Base-by-base conservation (phyloP, 2,797 vertebrate genomes). In the Lophotriccus pileatus region DNA sequence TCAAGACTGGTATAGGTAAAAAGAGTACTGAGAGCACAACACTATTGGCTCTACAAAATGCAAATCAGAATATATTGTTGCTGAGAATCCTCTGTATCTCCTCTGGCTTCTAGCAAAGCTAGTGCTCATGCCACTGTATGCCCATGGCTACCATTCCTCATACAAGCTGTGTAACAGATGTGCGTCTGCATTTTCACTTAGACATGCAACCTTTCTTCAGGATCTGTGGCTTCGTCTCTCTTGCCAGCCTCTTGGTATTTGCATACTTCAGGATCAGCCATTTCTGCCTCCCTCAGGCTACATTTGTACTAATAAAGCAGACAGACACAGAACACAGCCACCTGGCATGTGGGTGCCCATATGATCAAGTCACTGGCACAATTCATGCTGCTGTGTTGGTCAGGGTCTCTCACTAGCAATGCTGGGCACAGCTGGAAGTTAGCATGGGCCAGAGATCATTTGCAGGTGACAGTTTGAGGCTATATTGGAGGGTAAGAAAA, bases 291-390 rank as follows among this genome's bases (percentile, higher is more conserved):
- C 32, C 24, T 34, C 17, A 63, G 66, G 46, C 53, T 56, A 39
- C 1, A 1, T 37, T 56, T 46, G 34, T 53, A 14, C 53, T 10
- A 28, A 43, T 30, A 49, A 34, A 69, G 27, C 27, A 72, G 75
- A 36, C 55, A 74, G 72, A 76, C 5, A 10, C 27, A 22, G 3
- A 34, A 18, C 4, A 5, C 1, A 0, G 44, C 18, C 36, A 36
- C 10, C 50, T 55, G 36, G 46, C 7, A 0, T 2, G 0, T 14
- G 34, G 20, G 15, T 64, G 43, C 25, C 66, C 46, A 18, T 34
- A 19, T 0, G 0, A 30, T 9, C 0, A 0, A 30, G 81, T 30
- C 10, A 3, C 59, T 62, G 59, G 23, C 28, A 66, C 1, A 1
- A 21, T 3, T 49, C 23, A 55, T 12, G 21, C 28, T 70, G 41